These are phyloP conservation scores for Eristalis arbustorum DNA, from an alignment of 2,888 invertebrate genomes.

Conservation along the genomic window DNA sequence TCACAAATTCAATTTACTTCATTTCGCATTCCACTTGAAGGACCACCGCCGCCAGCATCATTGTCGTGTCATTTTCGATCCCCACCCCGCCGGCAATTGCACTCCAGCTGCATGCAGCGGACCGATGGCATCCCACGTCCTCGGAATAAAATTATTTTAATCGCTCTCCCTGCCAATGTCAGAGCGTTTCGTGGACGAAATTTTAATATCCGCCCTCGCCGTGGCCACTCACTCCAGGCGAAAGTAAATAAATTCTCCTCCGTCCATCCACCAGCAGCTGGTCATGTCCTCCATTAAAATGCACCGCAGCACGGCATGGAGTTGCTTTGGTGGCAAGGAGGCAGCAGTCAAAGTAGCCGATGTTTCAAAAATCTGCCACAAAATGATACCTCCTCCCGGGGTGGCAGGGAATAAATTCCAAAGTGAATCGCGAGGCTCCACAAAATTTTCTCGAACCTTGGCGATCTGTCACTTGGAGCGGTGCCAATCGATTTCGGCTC, in stretches of 20 bases:
- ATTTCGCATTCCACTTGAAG: neutral
- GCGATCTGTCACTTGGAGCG: constrained; percentile 58
- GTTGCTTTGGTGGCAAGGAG: neutral
- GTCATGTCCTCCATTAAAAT: constrained; percentile 30
- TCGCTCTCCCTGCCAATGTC: constrained; percentile 46
- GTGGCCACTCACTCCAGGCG: neutral
- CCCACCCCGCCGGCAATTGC: neutral
- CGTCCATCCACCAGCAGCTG: neutral
- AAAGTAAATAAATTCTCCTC: constrained; percentile 14
- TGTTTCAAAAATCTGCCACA: neutral
- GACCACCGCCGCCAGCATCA: neutral
- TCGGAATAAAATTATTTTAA: constrained; percentile 41
- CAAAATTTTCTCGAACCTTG: constrained; percentile 29
- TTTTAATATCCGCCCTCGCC: constrained; percentile 40
- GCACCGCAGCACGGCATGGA: constrained; percentile 18
- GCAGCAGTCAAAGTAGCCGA: neutral
- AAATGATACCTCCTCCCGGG: neutral
- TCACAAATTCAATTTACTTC: neutral
- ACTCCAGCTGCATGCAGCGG: neutral
- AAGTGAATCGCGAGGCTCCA: neutral
- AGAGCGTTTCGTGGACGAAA: constrained; percentile 40
- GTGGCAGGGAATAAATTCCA: neutral
- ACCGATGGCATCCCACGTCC: constrained; percentile 25
- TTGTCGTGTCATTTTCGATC: neutral
- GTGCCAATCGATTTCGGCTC: constrained; percentile 53